A percentile compares a stretch with the other conserved stretches of the same genome.
Evolutionary conservation across 2,797 vertebrate genomes (phyloP).

Genomic region (Sebastes trivittatus): DNA sequence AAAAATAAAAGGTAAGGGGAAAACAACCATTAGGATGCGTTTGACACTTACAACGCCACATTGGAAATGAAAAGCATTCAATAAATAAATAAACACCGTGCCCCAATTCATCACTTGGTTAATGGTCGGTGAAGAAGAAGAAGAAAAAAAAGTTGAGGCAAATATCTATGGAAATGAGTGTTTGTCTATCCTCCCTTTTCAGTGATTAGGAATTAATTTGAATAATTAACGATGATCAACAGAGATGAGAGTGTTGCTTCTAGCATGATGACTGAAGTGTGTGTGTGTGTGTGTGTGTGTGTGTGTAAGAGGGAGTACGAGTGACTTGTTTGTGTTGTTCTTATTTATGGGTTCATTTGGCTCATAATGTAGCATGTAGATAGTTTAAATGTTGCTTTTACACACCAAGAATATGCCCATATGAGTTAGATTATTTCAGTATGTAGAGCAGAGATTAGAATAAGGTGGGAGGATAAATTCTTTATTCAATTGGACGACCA

Average conservation of each 20-base stretch:
- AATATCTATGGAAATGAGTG: conserved; percentile 84
- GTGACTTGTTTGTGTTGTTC: conserved; percentile 50
- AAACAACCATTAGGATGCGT: conserved; percentile 81
- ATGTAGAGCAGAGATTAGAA: neutral
- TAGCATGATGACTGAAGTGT: conserved; percentile 52
- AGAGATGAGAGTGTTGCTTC: conserved; percentile 75
- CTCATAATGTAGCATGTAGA: neutral
- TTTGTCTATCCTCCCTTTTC: conserved; percentile 80
- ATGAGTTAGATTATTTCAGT: neutral
- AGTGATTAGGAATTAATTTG: conserved; percentile 85
- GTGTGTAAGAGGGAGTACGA: neutral
- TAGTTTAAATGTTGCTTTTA: neutral
- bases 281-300: conserved; percentile 17
- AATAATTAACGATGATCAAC: conserved; percentile 82
- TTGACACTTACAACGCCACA: conserved; percentile 75
- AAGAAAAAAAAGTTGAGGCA: conserved; percentile 59
- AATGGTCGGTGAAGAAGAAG: conserved; percentile 66
- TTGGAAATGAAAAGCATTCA: conserved; percentile 74
- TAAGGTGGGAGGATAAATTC: neutral
- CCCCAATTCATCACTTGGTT: conserved; percentile 80
- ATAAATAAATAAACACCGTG: conserved; percentile 83
- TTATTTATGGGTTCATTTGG: conserved; percentile 24
- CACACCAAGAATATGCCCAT: neutral
- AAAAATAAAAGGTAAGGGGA: conserved; percentile 83
- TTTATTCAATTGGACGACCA: neutral